Base-by-base conservation (phyloP, 2,888 invertebrate species). In the Caenorhabditis becei region DNA sequence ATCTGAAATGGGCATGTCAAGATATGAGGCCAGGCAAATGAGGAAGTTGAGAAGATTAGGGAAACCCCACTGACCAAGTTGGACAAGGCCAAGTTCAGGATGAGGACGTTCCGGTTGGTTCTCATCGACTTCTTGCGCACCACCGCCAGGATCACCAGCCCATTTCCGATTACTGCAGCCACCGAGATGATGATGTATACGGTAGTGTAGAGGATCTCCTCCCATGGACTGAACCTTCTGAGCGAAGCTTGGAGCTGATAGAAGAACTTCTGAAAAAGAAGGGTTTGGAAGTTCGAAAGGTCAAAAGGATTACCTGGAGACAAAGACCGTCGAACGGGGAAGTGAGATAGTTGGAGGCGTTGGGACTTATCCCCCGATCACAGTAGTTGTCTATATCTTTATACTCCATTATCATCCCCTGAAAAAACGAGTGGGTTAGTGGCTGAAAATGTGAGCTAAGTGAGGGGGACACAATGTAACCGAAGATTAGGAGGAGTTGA, bases 71-170 rank as follows among this genome's bases (percentile, higher is more conserved):
- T 37, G n/a, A 84, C 85, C 80, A 89, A 80, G 92, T 96, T 96
- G 0, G 93, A 93, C 24, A 93, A 91, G 2, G 96, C 96, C 89
- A 97, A 92, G 92, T 97, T 97, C 63, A 95, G 94, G 88, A 97
- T 96, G 92, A 96, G 96, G 92, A 96, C 95, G 92, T 97, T 96
- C 24, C 96, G 92, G 0, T 96, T 95, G 8, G 96, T 96, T 47
- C 96, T 93, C 96, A 97, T 97, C 14, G 86, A 80, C 28, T 87
- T 89, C 65, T 96, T 96, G 81, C 95, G 93, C 16, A 95, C 94
- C 58, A 96, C 95, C 28, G 93, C 93, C 80, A 92, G 59, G 7
- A 67, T 80, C 16, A 90, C 90, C 59, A 90, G 72, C 53, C 89
- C 89, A 63, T 90, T 90, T 67, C 90, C 90, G 28, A 90, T 87